phyloP scores from a whole-genome alignment of 2,888 invertebrate species.

The Drosophila nigricruria region DNA sequence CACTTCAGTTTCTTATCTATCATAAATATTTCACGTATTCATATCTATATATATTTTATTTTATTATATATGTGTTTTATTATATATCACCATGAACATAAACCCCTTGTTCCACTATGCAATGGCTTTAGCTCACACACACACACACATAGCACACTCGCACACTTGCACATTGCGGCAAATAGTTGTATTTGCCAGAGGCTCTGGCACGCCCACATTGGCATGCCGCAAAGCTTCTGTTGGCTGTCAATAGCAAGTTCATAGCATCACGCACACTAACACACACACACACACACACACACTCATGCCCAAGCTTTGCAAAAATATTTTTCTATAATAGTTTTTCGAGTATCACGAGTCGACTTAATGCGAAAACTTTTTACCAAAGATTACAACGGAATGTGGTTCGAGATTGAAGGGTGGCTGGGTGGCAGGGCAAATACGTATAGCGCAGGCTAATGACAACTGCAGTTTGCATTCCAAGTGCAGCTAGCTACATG shows the following conservation, averaged over 20 bases:
- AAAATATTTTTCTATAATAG: constrained; percentile 78
- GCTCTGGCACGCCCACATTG: constrained; percentile 23
- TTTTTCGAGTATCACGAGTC: constrained; percentile 73
- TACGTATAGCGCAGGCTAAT: constrained; percentile 41
- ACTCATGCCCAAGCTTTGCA: constrained; percentile 37
- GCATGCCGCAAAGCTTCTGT: constrained; percentile 26
- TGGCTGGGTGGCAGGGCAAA: constrained; percentile 11
- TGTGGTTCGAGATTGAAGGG: constrained; percentile 42
- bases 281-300: constrained; percentile 4
- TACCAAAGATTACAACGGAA: constrained; percentile 58
- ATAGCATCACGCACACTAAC: constrained; percentile 33
- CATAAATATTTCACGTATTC: too few species aligned
- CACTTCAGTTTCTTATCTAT: too few species aligned
- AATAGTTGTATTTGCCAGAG: constrained; percentile 34
- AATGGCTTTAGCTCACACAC: not conserved
- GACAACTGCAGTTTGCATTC: constrained; percentile 56
- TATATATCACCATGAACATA: too few species aligned
- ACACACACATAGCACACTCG: constrained; percentile 7
- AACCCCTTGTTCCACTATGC: constrained; percentile 19
- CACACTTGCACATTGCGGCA: constrained; percentile 33
- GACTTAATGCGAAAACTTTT: constrained; percentile 73
- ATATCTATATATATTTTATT: too few species aligned
- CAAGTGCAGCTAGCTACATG: constrained; percentile 32
- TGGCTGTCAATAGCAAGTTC: constrained; percentile 48
- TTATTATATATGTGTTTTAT: too few species aligned